Conservation (phyloP, 2,888 invertebrate species). For the Acronicta aceris region DNA sequence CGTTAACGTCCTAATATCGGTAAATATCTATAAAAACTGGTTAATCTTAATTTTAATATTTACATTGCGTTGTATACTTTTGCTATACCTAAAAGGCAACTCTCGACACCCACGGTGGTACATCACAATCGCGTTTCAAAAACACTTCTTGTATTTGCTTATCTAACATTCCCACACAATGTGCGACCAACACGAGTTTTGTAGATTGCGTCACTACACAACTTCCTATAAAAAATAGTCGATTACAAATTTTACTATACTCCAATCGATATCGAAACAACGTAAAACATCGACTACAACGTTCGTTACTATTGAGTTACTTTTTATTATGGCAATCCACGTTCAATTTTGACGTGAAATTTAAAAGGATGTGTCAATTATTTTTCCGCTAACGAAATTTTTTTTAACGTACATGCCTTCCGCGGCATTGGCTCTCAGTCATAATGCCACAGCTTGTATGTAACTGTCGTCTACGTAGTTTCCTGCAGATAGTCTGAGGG, state of each 20-base stretch:
- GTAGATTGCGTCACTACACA: slow-evolving; percentile 14
- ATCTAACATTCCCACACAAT: slow-evolving; percentile 29
- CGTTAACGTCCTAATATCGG: slow-evolving; percentile 34
- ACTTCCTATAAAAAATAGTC: slow-evolving; percentile 30
- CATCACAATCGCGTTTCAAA: slow-evolving; percentile 50
- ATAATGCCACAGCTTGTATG: slow-evolving; percentile 80
- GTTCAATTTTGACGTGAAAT: slow-evolving; percentile 25
- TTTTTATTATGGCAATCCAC: slow-evolving; percentile 50
- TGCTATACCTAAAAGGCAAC: slow-evolving; percentile 58
- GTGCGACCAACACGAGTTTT: slow-evolving; percentile 25
- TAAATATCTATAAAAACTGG: slow-evolving; percentile 15
- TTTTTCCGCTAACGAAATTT: slow-evolving; percentile 47
- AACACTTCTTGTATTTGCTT: slow-evolving; percentile 40
- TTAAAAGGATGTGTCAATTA: slow-evolving; percentile 56
- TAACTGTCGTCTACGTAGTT: slow-evolving; percentile 79
- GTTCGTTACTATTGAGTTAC: slow-evolving; percentile 27
- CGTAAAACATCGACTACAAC: slow-evolving; percentile 41
- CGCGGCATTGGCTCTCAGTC: slow-evolving; percentile 76
- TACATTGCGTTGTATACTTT: slow-evolving; percentile 48
- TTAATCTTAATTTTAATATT: slow-evolving; percentile 34
- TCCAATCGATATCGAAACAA: slow-evolving; percentile 25
- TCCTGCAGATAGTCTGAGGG: slow-evolving; percentile 85
- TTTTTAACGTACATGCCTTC: slow-evolving; percentile 56
- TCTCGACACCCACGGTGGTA: slow-evolving; percentile 50
- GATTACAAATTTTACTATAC: slow-evolving; percentile 13